These are phyloP conservation scores for Rallus limicola DNA, from an alignment of 2,113 vertebrate genomes.

Conservation along the genomic window DNA sequence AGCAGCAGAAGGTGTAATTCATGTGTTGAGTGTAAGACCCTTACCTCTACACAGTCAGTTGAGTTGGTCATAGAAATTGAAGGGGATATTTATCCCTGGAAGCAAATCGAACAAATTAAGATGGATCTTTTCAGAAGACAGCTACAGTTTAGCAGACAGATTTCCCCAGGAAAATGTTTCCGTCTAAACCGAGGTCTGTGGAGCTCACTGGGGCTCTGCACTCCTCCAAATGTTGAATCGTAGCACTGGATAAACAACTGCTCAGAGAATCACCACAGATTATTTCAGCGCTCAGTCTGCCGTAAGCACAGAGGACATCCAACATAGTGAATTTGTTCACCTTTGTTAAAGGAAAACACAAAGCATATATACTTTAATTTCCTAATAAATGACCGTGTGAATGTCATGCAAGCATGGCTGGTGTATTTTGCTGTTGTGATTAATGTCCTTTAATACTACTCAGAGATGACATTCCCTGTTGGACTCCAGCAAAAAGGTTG, in stretches of 20 bases:
- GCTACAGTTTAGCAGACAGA: background rate
- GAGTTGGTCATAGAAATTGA: background rate
- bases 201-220: background rate
- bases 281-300: background rate
- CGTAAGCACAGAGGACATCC: background rate
- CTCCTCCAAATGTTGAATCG: background rate
- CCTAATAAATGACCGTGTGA: background rate
- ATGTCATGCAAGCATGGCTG: background rate
- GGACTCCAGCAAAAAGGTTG: background rate
- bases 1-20: background rate
- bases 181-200: background rate
- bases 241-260: background rate
- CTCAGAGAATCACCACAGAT: background rate
- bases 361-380: background rate
- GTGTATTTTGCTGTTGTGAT: background rate
- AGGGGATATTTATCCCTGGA: background rate
- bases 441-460: background rate
- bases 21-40: background rate
- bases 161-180: background rate
- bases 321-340: background rate
- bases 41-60: background rate
- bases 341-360: background rate
- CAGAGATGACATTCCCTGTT: background rate
- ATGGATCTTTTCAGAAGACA: background rate
- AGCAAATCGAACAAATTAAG: background rate